A percentile compares a stretch with the other conserved stretches of the same genome.
These are phyloP conservation scores for Rhizoglyphus robini DNA, from an alignment of 1,140 invertebrate genomes.

Conservation along the genomic window DNA sequence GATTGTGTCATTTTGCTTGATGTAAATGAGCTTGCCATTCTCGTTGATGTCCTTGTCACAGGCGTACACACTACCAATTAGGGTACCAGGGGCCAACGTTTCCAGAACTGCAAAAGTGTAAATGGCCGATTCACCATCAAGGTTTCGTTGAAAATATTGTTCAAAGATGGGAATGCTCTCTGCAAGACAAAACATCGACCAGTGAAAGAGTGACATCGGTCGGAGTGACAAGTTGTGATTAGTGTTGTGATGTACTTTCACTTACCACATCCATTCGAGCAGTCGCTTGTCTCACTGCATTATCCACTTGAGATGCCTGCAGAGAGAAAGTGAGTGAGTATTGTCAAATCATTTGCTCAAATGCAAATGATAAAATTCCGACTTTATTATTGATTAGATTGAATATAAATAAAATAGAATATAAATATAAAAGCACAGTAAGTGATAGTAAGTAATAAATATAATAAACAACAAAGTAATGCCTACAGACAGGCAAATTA, in stretches of 20 bases:
- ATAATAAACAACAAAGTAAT: too few relatives aligned
- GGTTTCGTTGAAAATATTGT: conserved; percentile 74
- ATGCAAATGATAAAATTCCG: too few relatives aligned
- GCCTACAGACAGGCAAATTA: too few relatives aligned
- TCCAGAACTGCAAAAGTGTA: conserved; percentile 39
- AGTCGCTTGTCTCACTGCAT: conserved; percentile 30
- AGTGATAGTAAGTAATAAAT: too few relatives aligned
- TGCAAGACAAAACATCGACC: too few relatives aligned
- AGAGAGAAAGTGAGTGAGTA: neutral
- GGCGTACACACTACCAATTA: conserved; percentile 28
- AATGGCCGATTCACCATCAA: conserved; percentile 76
- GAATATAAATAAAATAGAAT: too few relatives aligned
- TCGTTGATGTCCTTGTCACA: conserved; percentile 29
- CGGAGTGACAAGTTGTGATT: neutral
- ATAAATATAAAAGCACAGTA: too few relatives aligned
- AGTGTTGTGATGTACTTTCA: too few relatives aligned
- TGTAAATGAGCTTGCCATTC: conserved; percentile 33
- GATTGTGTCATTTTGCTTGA: conserved; percentile 33
- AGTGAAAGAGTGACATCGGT: neutral
- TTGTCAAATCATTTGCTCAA: too few relatives aligned
- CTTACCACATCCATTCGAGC: conserved; percentile 51
- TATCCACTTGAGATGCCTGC: conserved; percentile 30
- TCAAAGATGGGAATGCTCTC: conserved; percentile 54
- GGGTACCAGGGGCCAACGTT: conserved; percentile 27
- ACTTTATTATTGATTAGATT: too few relatives aligned